Percentiles rank a stretch among this genome's conserved stretches.
phyloP scores from a whole-genome alignment of 2,113 vertebrate genomes.

The Podarcis raffonei region DNA sequence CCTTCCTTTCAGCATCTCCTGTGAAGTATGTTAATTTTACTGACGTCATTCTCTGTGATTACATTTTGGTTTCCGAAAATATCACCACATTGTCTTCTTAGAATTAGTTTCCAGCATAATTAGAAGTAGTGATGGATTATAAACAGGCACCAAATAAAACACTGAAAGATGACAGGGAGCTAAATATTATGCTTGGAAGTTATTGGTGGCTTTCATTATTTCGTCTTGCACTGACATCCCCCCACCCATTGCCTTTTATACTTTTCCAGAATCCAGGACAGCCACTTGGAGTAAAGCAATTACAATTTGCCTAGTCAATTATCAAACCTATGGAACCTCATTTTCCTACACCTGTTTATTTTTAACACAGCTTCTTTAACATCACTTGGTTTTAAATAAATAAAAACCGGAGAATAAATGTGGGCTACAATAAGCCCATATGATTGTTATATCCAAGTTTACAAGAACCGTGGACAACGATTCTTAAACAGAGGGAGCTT shows the following conservation, averaged over 20 bases:
- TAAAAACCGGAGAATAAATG: conserved; percentile 9
- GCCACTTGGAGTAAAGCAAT: conserved; percentile 42
- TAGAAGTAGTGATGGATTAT: no score
- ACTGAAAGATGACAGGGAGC: no score
- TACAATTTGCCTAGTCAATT: conserved; percentile 33
- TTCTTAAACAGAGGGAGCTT: neutral
- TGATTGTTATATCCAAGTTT: neutral
- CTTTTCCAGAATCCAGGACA: conserved; percentile 24
- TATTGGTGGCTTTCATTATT: no score
- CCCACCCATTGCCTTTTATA: conserved; percentile 17
- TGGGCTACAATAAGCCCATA: conserved; percentile 14
- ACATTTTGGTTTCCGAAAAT: no score
- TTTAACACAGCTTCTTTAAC: neutral
- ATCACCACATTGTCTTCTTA: no score
- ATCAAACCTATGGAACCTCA: conserved; percentile 6
- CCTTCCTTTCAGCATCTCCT: no score
- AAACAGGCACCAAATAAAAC: no score
- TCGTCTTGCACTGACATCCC: no score
- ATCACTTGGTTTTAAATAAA: conserved; percentile 27
- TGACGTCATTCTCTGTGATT: no score
- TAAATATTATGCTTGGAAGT: no score
- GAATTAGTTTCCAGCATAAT: no score
- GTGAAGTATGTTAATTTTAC: no score
- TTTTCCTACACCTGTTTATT: conserved; percentile 34
- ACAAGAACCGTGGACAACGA: neutral